Evolutionary conservation across 2,797 vertebrate species (phyloP).

Genomic region (Epinephelus coioides): DNA sequence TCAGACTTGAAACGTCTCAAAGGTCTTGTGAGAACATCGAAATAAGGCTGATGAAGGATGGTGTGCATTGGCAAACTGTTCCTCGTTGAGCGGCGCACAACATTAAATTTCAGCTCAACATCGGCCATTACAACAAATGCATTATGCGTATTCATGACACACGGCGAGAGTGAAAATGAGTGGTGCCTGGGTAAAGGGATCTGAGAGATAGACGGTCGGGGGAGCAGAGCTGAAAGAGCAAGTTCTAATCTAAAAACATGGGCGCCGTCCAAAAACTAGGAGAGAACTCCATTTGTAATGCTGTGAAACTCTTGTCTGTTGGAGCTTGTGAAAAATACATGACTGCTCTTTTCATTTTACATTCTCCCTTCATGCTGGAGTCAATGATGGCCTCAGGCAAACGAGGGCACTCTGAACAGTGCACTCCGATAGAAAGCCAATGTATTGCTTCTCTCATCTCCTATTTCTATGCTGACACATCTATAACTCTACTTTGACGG

Average conservation of each 20-base stretch:
- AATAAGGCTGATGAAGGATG: conserved; percentile 46
- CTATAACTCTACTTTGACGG: conserved; percentile 59
- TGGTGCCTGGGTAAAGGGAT: conserved; percentile 43
- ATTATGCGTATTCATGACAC: conserved; percentile 55
- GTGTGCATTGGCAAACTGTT: neutral
- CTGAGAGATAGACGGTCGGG: conserved; percentile 51
- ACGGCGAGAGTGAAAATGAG: conserved; percentile 41
- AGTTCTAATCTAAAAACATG: conserved; percentile 81
- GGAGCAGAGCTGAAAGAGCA: conserved; percentile 60
- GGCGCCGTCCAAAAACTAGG: conserved; percentile 74
- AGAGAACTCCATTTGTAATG: conserved; percentile 81
- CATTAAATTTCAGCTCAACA: conserved; percentile 51
- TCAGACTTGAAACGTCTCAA: conserved; percentile 43
- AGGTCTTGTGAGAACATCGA: conserved; percentile 47
- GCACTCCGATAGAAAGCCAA: conserved; percentile 71
- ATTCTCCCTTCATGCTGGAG: conserved; percentile 83
- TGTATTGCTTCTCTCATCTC: conserved; percentile 72
- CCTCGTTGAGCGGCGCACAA: conserved; percentile 34
- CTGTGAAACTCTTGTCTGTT: conserved; percentile 83
- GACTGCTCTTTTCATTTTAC: conserved; percentile 85
- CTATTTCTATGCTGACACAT: conserved; percentile 69
- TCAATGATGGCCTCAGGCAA: conserved; percentile 82
- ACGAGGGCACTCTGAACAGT: conserved; percentile 66
- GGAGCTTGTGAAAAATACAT: conserved; percentile 85
- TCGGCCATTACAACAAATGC: conserved; percentile 54